phyloP scores from a whole-genome alignment of 2,888 invertebrate genomes.

The Abrostola tripartita region DNA sequence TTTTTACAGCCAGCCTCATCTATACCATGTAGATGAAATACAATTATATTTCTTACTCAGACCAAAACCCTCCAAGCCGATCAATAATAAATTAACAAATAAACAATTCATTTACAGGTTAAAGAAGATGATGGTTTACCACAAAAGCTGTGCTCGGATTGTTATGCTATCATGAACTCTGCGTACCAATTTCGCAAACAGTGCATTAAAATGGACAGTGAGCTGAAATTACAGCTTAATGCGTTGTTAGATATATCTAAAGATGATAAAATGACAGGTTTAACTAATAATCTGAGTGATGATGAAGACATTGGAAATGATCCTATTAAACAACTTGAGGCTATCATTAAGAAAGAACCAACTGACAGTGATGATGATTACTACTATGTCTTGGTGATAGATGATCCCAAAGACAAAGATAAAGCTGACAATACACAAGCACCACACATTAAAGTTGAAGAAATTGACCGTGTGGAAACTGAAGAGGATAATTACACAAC shows the following conservation, averaged over 20 bases:
- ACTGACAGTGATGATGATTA: constrained; percentile 83
- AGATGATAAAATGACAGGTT: constrained; percentile 23
- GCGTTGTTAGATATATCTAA: constrained; percentile 64
- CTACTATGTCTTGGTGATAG: constrained; percentile 84
- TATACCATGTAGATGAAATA: no score
- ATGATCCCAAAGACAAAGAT: constrained; percentile 70
- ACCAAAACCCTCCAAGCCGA: no score
- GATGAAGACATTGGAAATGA: constrained; percentile 73
- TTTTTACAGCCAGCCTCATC: no score
- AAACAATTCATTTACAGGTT: constrained; percentile 71
- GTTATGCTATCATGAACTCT: constrained; percentile 74
- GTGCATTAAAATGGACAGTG: constrained; percentile 82
- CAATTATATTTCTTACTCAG: no score
- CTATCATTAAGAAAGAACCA: constrained; percentile 80
- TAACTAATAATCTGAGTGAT: constrained; percentile 15
- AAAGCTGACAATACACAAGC: constrained; percentile 15
- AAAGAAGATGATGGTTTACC: constrained; percentile 79
- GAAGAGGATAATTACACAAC: constrained; percentile 21
- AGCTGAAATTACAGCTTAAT: constrained; percentile 76
- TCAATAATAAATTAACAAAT: neutral
- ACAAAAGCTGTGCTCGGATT: constrained; percentile 79
- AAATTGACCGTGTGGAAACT: constrained; percentile 35
- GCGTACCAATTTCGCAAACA: constrained; percentile 82
- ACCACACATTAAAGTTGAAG: constrained; percentile 48
- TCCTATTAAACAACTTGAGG: constrained; percentile 78